These are phyloP conservation scores for Lacanobia oleracea DNA, from an alignment of 2,888 invertebrate species.

Conservation along the genomic window DNA sequence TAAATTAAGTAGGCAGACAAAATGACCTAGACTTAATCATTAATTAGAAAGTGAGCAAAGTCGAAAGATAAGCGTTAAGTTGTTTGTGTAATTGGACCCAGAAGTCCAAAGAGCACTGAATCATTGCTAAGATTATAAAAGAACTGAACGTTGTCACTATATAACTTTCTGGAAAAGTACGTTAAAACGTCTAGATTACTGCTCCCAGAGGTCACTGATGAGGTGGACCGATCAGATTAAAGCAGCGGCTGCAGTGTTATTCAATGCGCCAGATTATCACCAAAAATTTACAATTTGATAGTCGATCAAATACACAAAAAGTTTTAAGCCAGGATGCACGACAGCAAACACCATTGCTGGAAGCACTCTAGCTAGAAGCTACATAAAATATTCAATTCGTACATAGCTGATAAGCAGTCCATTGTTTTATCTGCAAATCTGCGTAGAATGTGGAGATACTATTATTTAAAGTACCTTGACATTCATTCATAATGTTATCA, in stretches of 20 bases:
- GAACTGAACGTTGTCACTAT: not conserved
- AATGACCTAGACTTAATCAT: not conserved
- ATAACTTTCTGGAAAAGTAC: not conserved
- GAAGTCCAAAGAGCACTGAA: not conserved
- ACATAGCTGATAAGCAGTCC: not conserved
- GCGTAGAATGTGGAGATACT: not conserved
- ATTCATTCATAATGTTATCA: slow-evolving; percentile 11
- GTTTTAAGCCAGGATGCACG: too few species aligned
- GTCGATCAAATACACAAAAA: too few species aligned
- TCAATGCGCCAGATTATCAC: too few species aligned
- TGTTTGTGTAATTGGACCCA: not conserved
- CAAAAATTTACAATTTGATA: too few species aligned
- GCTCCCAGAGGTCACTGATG: too few species aligned
- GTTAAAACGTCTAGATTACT: too few species aligned
- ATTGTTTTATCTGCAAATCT: not conserved
- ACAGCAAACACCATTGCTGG: too few species aligned
- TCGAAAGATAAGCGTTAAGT: not conserved
- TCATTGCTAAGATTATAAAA: not conserved
- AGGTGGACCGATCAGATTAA: too few species aligned
- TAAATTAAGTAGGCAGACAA: not conserved
- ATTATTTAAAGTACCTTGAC: slow-evolving; percentile 9
- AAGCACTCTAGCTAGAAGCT: not conserved
- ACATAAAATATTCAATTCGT: not conserved
- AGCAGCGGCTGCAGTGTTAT: too few species aligned
- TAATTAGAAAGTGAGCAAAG: not conserved